phyloP scores from a whole-genome alignment of 2,797 vertebrate genomes.

The Malacoraja senta region DNA sequence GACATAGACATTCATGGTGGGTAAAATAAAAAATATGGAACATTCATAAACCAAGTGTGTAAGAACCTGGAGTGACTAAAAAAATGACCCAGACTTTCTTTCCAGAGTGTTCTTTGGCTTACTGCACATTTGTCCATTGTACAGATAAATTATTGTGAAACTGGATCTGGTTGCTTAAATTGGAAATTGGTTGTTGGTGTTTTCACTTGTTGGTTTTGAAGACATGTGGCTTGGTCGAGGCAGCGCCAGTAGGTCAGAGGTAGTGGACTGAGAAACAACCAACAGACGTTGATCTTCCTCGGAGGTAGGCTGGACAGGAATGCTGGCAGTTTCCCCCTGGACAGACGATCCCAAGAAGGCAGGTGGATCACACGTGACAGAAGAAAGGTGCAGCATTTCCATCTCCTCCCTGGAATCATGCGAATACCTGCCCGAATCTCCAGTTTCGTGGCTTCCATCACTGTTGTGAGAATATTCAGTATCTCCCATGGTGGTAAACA shows the following conservation, averaged over 20 bases:
- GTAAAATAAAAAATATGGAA: conserved; percentile 42
- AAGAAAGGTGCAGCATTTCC: conserved; percentile 70
- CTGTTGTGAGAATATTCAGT: conserved; percentile 83
- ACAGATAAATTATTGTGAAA: conserved; percentile 49
- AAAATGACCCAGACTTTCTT: conserved; percentile 44
- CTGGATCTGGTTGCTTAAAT: conserved; percentile 42
- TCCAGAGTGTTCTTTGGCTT: conserved; percentile 57
- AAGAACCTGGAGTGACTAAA: conserved; percentile 31
- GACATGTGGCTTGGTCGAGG: conserved; percentile 20
- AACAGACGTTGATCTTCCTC: conserved; percentile 31
- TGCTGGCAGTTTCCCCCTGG: conserved; percentile 42
- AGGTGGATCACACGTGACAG: conserved; percentile 48
- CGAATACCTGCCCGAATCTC: conserved; percentile 87
- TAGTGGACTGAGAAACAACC: conserved; percentile 43
- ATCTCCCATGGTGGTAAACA: conserved; percentile 56
- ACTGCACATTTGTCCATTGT: conserved; percentile 66
- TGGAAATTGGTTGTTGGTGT: conserved; percentile 48
- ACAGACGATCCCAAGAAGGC: conserved; percentile 43
- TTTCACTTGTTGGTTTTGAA: conserved; percentile 39
- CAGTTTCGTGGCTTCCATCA: conserved; percentile 82
- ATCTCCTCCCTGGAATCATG: conserved; percentile 67
- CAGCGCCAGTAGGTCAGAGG: conserved; percentile 39
- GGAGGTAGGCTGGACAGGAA: conserved; percentile 37
- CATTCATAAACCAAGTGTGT: conserved; percentile 31
- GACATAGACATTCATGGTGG: conserved; percentile 84